Evolutionary conservation across 1,140 invertebrate genomes (phyloP), one percentile per base, ranked within the genome.

Genomic region (Odontomachus brunneus): DNA sequence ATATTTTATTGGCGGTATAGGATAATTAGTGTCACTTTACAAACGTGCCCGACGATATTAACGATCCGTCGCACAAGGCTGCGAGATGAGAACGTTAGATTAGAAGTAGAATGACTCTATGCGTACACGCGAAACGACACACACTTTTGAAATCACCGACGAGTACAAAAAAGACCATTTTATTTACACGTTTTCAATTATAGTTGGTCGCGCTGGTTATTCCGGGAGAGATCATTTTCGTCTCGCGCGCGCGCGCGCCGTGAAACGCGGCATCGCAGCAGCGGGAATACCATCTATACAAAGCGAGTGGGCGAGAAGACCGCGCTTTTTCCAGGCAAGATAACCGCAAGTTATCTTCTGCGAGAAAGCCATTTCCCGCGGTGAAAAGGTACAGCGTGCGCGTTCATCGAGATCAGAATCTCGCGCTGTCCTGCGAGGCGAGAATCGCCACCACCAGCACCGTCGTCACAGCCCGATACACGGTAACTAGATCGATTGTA

Each of bases 1-100:
- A 75, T 87, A 84, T 81, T 84, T 88, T 88, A 74, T 84, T 86
- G 75, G 67, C 81, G 65, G 51, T 69, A 63, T 62, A 63, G 51
- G 26, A 11, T 72, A 84, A 87, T 82, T 81, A 84, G 82, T 84
- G 74, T 84, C 49, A 59, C 49, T 72, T 73, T 72, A 48, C 53
- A 65, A 75, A 75, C 60, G 69, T 29, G 69, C 17, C 44, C 53
- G 26, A 49, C 59, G 48, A 73, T 22, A 82, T 74, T 82, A 82
- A 82, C 48, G 60, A 82, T 74, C 29, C 17, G 22, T 67, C 67
- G 22, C 67, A 14, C 19, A 44, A 19, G 55, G 38, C 29, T 48
- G 15, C 17, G 63, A 67, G 33, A 78, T 67, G 12, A 44, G 1
- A 67, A 0, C 12, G 29, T 11, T 7, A 55, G 22, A 69, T 69